Percentiles rank a stretch among this genome's conserved stretches.
Evolutionary conservation across 2,888 invertebrate species (phyloP).

Genomic region (Seladonia tumulorum): DNA sequence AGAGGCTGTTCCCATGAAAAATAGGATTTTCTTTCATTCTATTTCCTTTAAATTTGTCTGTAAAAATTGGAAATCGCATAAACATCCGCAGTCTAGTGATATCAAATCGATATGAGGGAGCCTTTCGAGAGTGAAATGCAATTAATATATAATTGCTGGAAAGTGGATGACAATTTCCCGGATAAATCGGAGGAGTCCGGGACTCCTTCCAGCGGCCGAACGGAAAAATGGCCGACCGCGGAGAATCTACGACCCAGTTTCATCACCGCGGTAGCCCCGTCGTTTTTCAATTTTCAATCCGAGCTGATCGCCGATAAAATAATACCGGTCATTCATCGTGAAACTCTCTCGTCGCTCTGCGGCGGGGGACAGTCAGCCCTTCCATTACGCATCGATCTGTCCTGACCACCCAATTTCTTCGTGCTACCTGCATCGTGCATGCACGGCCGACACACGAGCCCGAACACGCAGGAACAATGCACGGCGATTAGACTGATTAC

Average conservation of each 20-base stretch:
- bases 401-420: slow-evolving; percentile 60
- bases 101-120: not conserved
- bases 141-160: not conserved
- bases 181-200: not conserved
- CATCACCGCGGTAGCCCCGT: slow-evolving; percentile 42
- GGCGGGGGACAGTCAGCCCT: slow-evolving; percentile 35
- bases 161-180: not conserved
- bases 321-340: slow-evolving; percentile 69
- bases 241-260: slow-evolving; percentile 62
- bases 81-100: too few species aligned
- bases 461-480: slow-evolving; percentile 56
- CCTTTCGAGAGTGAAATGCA: not conserved
- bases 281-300: slow-evolving; percentile 73
- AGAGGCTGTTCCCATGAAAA: too few species aligned
- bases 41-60: too few species aligned
- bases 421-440: slow-evolving; percentile 33
- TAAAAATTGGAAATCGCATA: too few species aligned
- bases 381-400: slow-evolving; percentile 69
- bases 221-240: not conserved
- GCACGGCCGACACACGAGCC: slow-evolving; percentile 57
- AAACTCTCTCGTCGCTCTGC: slow-evolving; percentile 38
- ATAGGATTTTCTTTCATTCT: too few species aligned
- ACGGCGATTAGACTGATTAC: slow-evolving; percentile 65
- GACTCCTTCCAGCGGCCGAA: not conserved
- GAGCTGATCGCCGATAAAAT: slow-evolving; percentile 66